Evolutionary conservation across 2,797 vertebrate genomes (phyloP).

Genomic region (Lepilemur septentrionalis): DNA sequence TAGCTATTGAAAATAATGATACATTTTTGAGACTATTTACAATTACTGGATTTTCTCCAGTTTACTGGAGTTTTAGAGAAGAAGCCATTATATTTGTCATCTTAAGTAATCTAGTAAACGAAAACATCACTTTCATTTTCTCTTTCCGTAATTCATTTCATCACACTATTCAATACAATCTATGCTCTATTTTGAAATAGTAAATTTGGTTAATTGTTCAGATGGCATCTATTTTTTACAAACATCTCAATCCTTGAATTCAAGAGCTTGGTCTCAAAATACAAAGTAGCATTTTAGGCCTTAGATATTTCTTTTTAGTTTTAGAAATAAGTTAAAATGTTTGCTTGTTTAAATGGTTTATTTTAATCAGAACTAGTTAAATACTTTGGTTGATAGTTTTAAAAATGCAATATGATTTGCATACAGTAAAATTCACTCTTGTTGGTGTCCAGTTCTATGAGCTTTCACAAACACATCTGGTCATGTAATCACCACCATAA

Average conservation of each 20-base stretch:
- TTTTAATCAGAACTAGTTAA: conserved; percentile 32
- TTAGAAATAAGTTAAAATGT: conserved; percentile 46
- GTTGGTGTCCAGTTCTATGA: not conserved
- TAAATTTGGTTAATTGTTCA: conserved; percentile 52
- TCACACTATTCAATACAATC: not conserved
- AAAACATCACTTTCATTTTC: conserved; percentile 73
- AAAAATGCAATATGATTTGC: not conserved
- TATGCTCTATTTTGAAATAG: conserved; percentile 52
- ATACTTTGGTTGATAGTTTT: not conserved
- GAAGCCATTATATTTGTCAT: not conserved
- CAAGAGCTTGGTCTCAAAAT: conserved; percentile 17
- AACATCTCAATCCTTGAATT: conserved; percentile 20
- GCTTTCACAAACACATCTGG: not conserved
- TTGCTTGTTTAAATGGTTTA: not conserved
- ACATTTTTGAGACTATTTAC: not conserved
- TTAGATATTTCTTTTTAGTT: conserved; percentile 42
- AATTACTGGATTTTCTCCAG: not conserved
- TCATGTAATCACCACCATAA: not conserved
- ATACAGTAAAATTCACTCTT: not conserved
- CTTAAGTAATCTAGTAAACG: conserved; percentile 53
- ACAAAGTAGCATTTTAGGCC: conserved; percentile 14
- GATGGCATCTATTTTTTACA: not conserved
- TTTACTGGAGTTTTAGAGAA: conserved; percentile 42
- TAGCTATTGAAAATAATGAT: conserved; percentile 2
- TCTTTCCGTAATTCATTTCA: conserved; percentile 45